phyloP scores from a whole-genome alignment of 2,797 vertebrate species.

The Periophthalmus magnuspinnatus region DNA sequence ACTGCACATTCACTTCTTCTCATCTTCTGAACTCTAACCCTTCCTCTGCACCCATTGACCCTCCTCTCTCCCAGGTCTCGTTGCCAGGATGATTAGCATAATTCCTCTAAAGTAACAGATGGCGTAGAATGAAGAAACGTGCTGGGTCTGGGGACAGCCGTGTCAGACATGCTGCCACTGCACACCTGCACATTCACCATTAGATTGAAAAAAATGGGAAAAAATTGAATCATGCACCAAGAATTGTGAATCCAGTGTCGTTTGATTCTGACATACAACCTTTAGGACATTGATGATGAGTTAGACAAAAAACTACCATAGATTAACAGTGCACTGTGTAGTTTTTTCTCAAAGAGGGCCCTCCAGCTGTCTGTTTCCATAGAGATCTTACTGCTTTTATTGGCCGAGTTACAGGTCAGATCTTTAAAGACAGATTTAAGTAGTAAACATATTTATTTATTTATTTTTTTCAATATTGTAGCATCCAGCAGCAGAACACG shows the following conservation, averaged over 20 bases:
- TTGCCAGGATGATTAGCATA: conserved; percentile 45
- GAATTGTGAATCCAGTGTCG: background rate
- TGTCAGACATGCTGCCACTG: conserved; percentile 18
- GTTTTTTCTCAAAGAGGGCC: too few species aligned
- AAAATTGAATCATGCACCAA: background rate
- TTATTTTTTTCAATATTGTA: too few species aligned
- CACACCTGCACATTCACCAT: background rate
- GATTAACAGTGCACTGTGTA: too few species aligned
- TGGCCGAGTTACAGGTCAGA: too few species aligned
- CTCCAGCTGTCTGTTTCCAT: too few species aligned
- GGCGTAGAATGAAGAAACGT: conserved; percentile 38
- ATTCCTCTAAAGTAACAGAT: conserved; percentile 58
- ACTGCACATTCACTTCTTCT: too few species aligned
- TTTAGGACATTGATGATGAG: too few species aligned
- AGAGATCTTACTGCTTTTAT: too few species aligned
- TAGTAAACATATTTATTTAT: too few species aligned
- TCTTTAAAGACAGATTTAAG: too few species aligned
- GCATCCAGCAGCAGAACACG: too few species aligned
- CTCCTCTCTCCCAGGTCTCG: conserved; percentile 36
- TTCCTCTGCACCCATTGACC: conserved; percentile 11
- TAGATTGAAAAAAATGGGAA: background rate
- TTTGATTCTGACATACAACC: background rate
- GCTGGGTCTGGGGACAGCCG: conserved; percentile 18
- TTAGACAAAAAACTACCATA: too few species aligned
- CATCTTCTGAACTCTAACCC: background rate